These are phyloP conservation scores for Capitella teleta DNA, from an alignment of 1,140 invertebrate genomes.

Conservation along the genomic window DNA sequence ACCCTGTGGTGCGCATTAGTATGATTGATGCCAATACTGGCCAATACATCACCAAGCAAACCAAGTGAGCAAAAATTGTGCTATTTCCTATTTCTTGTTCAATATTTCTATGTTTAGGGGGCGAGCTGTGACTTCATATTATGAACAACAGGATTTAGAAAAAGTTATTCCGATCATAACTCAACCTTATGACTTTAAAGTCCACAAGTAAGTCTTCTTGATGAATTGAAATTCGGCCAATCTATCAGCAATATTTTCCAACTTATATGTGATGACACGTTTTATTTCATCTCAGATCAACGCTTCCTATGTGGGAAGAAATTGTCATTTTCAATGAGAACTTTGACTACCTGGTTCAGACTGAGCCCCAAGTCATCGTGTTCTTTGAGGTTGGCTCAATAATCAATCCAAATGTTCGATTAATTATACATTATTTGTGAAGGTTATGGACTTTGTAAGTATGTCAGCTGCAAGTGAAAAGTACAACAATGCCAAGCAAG, in stretches of 20 bases:
- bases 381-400: slow-evolving; percentile 56
- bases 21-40: slow-evolving; percentile 39
- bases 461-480: slow-evolving; percentile 29
- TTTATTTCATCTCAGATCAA: too few species aligned
- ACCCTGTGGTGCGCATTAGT: slow-evolving; percentile 42
- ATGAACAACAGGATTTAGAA: slow-evolving; percentile 35
- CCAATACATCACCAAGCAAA: slow-evolving; percentile 34
- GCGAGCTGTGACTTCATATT: slow-evolving; percentile 39
- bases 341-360: slow-evolving; percentile 44
- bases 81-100: too few species aligned
- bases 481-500: slow-evolving; percentile 16
- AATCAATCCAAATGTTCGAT: too few species aligned
- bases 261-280: too few species aligned
- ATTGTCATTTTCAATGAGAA: slow-evolving; percentile 53
- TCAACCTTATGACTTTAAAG: slow-evolving; percentile 41
- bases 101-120: too few species aligned
- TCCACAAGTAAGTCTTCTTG: slow-evolving; percentile 29
- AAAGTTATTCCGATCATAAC: slow-evolving; percentile 42
- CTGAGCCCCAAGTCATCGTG: slow-evolving; percentile 44
- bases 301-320: slow-evolving; percentile 53
- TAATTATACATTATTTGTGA: too few species aligned
- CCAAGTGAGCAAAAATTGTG: too few species aligned
- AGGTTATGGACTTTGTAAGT: slow-evolving; percentile 38
- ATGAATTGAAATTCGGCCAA: too few species aligned
- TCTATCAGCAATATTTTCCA: too few species aligned